Evolutionary conservation across 1,140 invertebrate genomes (phyloP).

Genomic region (Brevipalpus yothersi): DNA sequence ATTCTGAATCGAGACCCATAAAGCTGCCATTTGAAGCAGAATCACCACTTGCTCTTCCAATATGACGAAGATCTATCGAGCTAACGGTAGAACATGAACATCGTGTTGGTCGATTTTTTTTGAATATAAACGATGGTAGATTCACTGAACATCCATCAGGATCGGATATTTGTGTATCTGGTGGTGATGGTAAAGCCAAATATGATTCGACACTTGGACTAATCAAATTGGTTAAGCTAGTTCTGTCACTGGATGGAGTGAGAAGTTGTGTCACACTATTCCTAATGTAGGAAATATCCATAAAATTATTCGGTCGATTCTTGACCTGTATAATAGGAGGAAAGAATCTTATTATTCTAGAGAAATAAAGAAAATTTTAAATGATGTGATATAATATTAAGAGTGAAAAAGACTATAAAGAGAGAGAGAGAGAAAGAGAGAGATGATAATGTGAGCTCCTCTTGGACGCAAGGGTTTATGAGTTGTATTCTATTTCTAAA

Average conservation of each 20-base stretch:
- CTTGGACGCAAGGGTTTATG: too few relatives aligned
- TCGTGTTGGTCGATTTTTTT: background rate
- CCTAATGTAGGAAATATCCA: background rate
- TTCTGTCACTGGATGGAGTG: conserved; percentile 3
- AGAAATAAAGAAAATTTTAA: background rate
- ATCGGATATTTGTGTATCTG: conserved; percentile 13
- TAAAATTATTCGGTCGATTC: background rate
- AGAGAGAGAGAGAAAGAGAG: background rate
- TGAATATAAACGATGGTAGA: background rate
- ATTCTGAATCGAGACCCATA: background rate
- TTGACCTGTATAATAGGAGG: background rate
- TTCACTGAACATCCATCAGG: conserved; percentile 13
- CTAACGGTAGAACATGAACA: conserved; percentile 5
- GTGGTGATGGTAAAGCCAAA: conserved; percentile 12
- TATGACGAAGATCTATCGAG: background rate
- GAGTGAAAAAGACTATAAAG: background rate
- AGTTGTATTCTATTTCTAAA: too few relatives aligned
- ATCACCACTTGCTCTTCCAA: background rate
- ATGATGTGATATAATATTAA: background rate
- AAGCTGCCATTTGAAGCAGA: background rate
- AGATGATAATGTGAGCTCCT: too few relatives aligned
- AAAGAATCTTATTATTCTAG: background rate
- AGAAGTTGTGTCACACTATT: background rate
- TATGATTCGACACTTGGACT: conserved; percentile 5
- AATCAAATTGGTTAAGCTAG: conserved; percentile 8